Evolutionary conservation across 2,888 invertebrate genomes (phyloP).

Genomic region (Malthinus flaveolus): DNA sequence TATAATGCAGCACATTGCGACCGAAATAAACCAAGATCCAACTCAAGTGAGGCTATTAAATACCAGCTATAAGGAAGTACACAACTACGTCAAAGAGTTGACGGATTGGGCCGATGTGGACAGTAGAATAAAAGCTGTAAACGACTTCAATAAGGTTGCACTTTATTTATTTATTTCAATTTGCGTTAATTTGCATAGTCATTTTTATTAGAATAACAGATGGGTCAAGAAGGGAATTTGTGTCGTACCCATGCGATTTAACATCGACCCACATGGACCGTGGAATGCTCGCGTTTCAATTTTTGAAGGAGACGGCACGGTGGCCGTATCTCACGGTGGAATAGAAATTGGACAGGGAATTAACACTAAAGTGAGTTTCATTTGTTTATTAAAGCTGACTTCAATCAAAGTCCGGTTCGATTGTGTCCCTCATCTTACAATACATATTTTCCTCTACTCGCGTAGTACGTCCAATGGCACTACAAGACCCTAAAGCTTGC

Average conservation of each 20-base stretch:
- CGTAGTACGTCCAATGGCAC: no score
- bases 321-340: constrained; percentile 72
- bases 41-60: constrained; percentile 62
- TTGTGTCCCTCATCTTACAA: no score
- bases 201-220: constrained; percentile 61
- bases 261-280: constrained; percentile 57
- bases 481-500: no score
- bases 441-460: no score
- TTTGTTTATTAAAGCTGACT: no score
- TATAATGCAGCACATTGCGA: constrained; percentile 70
- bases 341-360: constrained; percentile 83
- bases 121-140: constrained; percentile 58
- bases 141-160: constrained; percentile 62
- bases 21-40: constrained; percentile 60
- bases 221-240: constrained; percentile 80
- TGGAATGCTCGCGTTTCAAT: constrained; percentile 67
- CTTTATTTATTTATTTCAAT: no score
- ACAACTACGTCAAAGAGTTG: constrained; percentile 62
- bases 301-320: constrained; percentile 71
- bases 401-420: no score
- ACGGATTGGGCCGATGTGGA: constrained; percentile 62
- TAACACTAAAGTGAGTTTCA: constrained; percentile 66
- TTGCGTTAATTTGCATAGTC: background rate
- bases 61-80: constrained; percentile 50
- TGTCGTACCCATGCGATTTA: constrained; percentile 71